A percentile compares a stretch with the other conserved stretches of the same genome.
phyloP scores from a whole-genome alignment of 2,113 vertebrate genomes.

The Phalacrocorax aristotelis region DNA sequence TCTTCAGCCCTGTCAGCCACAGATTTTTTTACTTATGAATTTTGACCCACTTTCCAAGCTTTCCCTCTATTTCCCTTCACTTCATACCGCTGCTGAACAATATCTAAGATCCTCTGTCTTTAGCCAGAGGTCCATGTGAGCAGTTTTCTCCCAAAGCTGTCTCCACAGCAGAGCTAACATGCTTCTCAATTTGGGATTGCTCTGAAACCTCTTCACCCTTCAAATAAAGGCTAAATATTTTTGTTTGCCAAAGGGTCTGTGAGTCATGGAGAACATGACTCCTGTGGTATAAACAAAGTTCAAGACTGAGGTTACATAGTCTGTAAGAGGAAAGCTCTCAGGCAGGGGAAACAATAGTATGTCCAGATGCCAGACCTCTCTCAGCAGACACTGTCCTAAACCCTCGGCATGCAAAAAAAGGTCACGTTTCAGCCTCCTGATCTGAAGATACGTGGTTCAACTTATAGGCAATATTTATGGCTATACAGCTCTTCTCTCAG shows the following conservation, averaged over 20 bases:
- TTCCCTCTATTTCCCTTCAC: not conserved
- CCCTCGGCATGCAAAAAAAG: not conserved
- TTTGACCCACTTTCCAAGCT: not conserved
- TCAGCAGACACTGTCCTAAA: not conserved
- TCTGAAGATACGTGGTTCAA: not conserved
- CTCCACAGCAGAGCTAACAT: not conserved
- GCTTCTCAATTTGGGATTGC: not conserved
- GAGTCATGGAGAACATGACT: conserved; percentile 42
- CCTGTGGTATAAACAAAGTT: conserved; percentile 42
- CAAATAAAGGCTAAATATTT: not conserved
- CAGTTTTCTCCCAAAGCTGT: not conserved
- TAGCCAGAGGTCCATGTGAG: not conserved
- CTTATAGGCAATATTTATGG: not conserved
- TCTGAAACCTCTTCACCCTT: not conserved
- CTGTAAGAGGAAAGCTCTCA: conserved; percentile 52
- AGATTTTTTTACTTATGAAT: not conserved
- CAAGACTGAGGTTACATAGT: conserved; percentile 29
- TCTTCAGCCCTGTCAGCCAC: not conserved
- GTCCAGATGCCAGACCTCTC: conserved; percentile 36
- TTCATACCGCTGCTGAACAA: not conserved
- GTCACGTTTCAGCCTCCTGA: not conserved
- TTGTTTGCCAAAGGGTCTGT: conserved; percentile 19
- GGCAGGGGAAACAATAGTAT: conserved; percentile 27
- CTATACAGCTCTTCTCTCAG: not conserved
- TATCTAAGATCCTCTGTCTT: not conserved